phyloP scores from a whole-genome alignment of 64 coral and sea anemone genomes.

The Pocillopora damicornis region DNA sequence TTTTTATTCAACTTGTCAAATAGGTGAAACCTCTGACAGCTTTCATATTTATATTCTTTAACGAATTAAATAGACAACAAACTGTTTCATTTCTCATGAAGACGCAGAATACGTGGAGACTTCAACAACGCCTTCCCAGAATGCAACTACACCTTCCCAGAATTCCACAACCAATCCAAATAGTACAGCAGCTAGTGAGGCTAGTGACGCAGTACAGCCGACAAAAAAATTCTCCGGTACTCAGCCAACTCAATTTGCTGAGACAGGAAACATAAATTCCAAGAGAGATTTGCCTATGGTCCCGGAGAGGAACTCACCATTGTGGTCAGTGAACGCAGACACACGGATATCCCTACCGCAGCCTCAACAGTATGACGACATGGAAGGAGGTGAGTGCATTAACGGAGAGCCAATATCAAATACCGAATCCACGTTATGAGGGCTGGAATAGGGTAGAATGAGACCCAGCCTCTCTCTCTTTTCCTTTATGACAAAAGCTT shows the following conservation, averaged over 20 bases:
- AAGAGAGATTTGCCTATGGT: slow-evolving; percentile 17
- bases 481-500: too few relatives aligned
- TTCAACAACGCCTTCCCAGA: not conserved
- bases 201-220: not conserved
- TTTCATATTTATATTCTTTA: too few relatives aligned
- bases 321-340: slow-evolving; percentile 18
- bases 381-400: not conserved
- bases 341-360: not conserved
- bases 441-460: too few relatives aligned
- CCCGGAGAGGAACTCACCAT: not conserved
- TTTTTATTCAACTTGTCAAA: too few relatives aligned
- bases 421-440: too few relatives aligned
- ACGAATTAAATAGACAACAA: not conserved
- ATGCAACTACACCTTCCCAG: not conserved
- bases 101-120: slow-evolving; percentile 23
- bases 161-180: not conserved
- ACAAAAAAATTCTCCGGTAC: not conserved
- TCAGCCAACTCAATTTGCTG: not conserved
- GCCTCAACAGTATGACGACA: slow-evolving; percentile 36
- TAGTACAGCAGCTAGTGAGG: not conserved
- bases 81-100: not conserved
- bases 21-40: too few relatives aligned
- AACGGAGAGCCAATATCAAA: too few relatives aligned
- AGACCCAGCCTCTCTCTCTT: too few relatives aligned
- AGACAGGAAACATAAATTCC: not conserved